Evolutionary conservation across 2,797 vertebrate species (phyloP).

Genomic region (Chaunax sp.): DNA sequence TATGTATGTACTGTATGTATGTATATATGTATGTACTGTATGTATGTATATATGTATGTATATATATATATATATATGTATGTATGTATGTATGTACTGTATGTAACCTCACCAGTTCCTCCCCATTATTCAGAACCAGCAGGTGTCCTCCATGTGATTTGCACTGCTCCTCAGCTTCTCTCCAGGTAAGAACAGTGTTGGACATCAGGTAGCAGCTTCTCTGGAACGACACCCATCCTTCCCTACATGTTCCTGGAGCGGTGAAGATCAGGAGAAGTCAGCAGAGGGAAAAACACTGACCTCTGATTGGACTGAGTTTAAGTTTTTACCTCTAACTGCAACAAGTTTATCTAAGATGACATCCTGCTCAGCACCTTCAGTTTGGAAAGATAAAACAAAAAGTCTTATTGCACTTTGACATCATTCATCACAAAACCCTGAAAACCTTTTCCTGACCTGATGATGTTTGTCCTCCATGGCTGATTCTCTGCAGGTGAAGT

Average conservation of each 20-base stretch:
- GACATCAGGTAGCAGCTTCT: constrained; percentile 75
- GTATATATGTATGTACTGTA: too few species aligned
- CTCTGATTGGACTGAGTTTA: neutral
- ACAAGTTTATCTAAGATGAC: neutral
- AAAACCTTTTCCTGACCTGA: constrained; percentile 26
- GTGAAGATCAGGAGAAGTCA: neutral
- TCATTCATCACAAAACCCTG: neutral
- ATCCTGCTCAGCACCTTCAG: neutral
- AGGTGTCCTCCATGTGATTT: constrained; percentile 59
- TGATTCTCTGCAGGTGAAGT: constrained; percentile 46
- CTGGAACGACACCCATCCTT: constrained; percentile 70
- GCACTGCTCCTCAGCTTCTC: constrained; percentile 67
- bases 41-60: too few species aligned
- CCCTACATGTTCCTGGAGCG: constrained; percentile 66
- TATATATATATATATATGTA: too few species aligned
- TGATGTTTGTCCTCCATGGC: neutral
- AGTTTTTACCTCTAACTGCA: constrained; percentile 61
- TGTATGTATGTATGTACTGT: too few species aligned
- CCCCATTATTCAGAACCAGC: constrained; percentile 68
- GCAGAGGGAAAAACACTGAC: neutral
- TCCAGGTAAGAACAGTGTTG: constrained; percentile 49
- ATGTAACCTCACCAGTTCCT: constrained; percentile 73
- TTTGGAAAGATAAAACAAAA: neutral
- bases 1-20: too few species aligned
- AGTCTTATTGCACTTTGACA: neutral